Evolutionary conservation across 1,140 invertebrate genomes (phyloP), one percentile per base, ranked within the genome.

Genomic region (Onthophagus taurus): DNA sequence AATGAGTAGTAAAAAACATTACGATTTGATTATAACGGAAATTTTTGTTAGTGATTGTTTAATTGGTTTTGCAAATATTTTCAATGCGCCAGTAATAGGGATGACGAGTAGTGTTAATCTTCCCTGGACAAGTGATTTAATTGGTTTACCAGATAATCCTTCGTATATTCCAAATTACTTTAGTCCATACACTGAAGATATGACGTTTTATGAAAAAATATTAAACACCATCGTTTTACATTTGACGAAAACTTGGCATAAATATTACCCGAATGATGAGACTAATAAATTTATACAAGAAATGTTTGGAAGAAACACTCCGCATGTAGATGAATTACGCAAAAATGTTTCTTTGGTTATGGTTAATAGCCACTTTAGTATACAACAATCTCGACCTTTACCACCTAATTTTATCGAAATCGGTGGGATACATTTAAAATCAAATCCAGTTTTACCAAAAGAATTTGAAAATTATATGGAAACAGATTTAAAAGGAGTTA

Each of bases 321-420:
- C 79, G 1, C 66, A 70, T 1, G 56, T 81, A 23, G 63, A 68
- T 36, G 67, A 74, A 35, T 54, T 81, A 14, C 70, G 62, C 3
- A 64, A 63, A 30, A 70, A 77, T 17, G 72, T 70, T 1, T 74
- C 72, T 44, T 49, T 81, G 4, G 49, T 79, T 3, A 65, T 83
- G 18, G 58, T 77, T 0, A 80, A 81, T 57, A 70, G 73, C 1
- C 74, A 81, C 58, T 75, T 72, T 52, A 62, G 69, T 9, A 52
- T 78, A 7, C 74, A 69, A 37, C 69, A 72, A 9, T 70, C 74
- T 0, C 67, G 67, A 37, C 66, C 78, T 8, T 58, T 72, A 37
- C 66, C 75, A 0, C 72, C 77, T 1, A 71, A 72, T 44, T 63
- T 79, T 2, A 69, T 79, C 3, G 76, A 81, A 66, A 58, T 81